These are phyloP conservation scores for Drosophila carrolli DNA, from an alignment of 1,140 invertebrate genomes.

Conservation along the genomic window DNA sequence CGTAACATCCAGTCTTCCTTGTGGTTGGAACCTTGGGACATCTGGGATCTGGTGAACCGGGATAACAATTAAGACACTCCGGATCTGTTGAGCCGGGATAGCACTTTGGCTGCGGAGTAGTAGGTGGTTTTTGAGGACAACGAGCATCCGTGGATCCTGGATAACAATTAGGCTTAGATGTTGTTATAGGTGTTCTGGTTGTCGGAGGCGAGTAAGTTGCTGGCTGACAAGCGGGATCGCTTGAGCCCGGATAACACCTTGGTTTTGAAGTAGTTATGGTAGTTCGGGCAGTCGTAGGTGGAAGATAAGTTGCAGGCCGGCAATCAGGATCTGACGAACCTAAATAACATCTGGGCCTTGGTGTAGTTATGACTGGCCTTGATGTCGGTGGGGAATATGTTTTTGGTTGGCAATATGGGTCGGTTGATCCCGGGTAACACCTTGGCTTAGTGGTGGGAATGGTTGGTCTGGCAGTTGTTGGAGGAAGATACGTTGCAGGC, in stretches of 20 bases:
- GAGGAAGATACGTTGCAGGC: conserved; percentile 15
- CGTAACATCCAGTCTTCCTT: conserved; percentile 50
- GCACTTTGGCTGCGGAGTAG: conserved; percentile 40
- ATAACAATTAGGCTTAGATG: conserved; percentile 22
- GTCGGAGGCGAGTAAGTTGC: conserved; percentile 58
- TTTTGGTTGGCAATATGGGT: conserved; percentile 21
- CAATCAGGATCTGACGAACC: conserved; percentile 84
- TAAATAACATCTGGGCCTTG: conserved; percentile 39
- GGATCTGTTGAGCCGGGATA: conserved; percentile 74
- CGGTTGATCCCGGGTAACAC: conserved; percentile 43
- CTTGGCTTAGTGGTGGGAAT: conserved; percentile 13
- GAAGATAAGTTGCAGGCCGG: conserved; percentile 63
- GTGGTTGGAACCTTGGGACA: conserved; percentile 83
- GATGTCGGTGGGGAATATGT: conserved; percentile 10
- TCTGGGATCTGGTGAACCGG: conserved; percentile 63
- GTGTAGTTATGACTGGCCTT: conserved; percentile 31
- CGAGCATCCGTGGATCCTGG: conserved; percentile 34
- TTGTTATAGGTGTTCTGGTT: conserved; percentile 13
- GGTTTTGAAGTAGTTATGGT: conserved; percentile 19
- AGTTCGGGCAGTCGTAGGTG: conserved; percentile 15
- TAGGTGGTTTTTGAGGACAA: conserved; percentile 41
- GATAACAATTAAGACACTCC: conserved; percentile 33
- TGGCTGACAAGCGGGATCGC: conserved; percentile 78
- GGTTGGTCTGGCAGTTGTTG: not conserved
- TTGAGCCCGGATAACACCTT: conserved; percentile 77